Conservation (phyloP, 2,888 invertebrate genomes). For the Agrypnus murinus region DNA sequence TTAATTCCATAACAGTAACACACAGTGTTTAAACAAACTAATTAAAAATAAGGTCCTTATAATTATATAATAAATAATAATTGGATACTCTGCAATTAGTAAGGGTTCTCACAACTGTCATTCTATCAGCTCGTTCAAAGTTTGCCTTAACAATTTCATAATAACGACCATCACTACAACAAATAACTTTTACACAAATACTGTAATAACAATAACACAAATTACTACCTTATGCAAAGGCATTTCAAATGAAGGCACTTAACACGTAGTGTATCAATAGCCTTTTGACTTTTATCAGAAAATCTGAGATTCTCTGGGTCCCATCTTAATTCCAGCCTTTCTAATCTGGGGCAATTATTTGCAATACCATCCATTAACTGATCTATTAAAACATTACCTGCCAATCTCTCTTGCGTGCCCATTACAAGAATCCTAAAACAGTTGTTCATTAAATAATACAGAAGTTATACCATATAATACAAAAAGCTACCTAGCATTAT, state of each 20-base stretch:
- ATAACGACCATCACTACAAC: conserved; percentile 95
- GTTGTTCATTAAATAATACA: background rate
- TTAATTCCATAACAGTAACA: no score
- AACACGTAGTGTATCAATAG: conserved; percentile 96
- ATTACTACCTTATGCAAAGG: conserved; percentile 87
- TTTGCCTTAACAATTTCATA: conserved; percentile 99
- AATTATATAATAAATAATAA: conserved; percentile 93
- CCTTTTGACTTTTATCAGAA: conserved; percentile 99
- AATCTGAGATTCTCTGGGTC: conserved; percentile 98
- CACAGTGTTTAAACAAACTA: conserved; percentile 72
- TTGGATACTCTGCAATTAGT: conserved; percentile 97
- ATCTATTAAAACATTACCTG: conserved; percentile 97
- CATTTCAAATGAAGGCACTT: conserved; percentile 95
- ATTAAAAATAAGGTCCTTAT: conserved; percentile 97
- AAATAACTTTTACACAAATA: no score
- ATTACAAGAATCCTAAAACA: conserved; percentile 90
- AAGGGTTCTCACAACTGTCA: conserved; percentile 96
- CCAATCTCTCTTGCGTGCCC: conserved; percentile 97
- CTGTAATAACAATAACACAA: conserved; percentile 38
- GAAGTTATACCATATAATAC: no score
- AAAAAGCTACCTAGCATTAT: conserved; percentile 87
- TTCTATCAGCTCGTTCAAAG: conserved; percentile 97
- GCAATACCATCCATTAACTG: conserved; percentile 98
- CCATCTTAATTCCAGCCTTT: conserved; percentile 97
- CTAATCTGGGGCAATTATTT: conserved; percentile 90